These are phyloP conservation scores for Brachionus rotundiformis DNA, from an alignment of 1,140 invertebrate species.

Conservation along the genomic window DNA sequence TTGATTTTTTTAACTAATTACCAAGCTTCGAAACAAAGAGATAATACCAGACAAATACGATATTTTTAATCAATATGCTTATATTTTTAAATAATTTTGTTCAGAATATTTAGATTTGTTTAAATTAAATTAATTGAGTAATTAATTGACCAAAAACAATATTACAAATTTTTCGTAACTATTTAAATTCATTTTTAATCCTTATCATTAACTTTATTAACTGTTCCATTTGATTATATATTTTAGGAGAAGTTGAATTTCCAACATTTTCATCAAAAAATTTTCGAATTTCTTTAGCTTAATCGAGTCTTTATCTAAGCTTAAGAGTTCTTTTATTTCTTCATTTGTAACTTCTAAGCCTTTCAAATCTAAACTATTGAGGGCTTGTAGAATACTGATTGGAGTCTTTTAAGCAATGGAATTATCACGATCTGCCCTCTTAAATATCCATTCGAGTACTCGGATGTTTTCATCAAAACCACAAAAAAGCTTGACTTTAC, in stretches of 20 bases:
- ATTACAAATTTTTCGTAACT: too few relatives aligned
- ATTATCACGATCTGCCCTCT: constrained; percentile 71
- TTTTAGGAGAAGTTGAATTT: constrained; percentile 77
- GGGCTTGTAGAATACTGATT: constrained; percentile 58
- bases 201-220: not conserved
- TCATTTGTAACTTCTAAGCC: constrained; percentile 71
- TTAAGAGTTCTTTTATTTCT: constrained; percentile 79
- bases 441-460: constrained; percentile 89
- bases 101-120: too few relatives aligned
- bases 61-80: too few relatives aligned
- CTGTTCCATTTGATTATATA: constrained; percentile 73
- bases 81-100: too few relatives aligned
- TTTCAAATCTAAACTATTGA: constrained; percentile 71
- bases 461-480: constrained; percentile 94
- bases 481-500: constrained; percentile 73
- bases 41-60: too few relatives aligned
- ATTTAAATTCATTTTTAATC: not conserved
- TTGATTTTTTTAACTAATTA: too few relatives aligned
- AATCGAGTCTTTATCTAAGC: constrained; percentile 79
- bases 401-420: constrained; percentile 58
- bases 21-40: too few relatives aligned
- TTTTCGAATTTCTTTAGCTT: constrained; percentile 77
- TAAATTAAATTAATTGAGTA: too few relatives aligned
- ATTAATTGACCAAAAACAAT: too few relatives aligned
- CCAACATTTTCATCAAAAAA: constrained; percentile 91